Conservation (phyloP, 2,888 invertebrate genomes). For the Liopterus haemorrhoidalis region DNA sequence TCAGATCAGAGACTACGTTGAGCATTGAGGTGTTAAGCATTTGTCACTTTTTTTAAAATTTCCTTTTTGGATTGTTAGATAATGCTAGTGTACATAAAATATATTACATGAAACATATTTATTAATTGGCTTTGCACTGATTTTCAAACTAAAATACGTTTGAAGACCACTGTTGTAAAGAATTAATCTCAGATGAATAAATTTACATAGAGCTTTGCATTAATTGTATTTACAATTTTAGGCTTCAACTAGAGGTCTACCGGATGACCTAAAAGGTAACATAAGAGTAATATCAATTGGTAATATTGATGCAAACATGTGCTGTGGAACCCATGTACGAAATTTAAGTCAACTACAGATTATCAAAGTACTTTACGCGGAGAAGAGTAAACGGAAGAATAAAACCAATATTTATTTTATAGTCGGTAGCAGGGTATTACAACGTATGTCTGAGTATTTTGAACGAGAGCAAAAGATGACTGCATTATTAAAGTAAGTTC, state of each 20-base stretch:
- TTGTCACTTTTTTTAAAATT: too few species aligned
- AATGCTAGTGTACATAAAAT: too few species aligned
- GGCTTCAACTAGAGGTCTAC: slow-evolving; percentile 67
- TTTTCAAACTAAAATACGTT: background rate
- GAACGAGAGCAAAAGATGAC: slow-evolving; percentile 65
- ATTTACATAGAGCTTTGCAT: background rate
- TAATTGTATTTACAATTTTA: slow-evolving; percentile 36
- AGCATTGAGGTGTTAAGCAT: too few species aligned
- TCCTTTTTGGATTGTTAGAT: too few species aligned
- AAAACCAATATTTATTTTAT: slow-evolving; percentile 63
- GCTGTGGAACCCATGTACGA: slow-evolving; percentile 82
- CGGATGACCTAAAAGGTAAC: slow-evolving; percentile 70
- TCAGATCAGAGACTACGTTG: too few species aligned
- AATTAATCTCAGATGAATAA: background rate
- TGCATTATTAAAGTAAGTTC: slow-evolving; percentile 62
- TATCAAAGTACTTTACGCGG: slow-evolving; percentile 60
- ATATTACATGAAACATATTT: too few species aligned
- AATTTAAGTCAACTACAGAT: slow-evolving; percentile 65
- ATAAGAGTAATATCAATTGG: slow-evolving; percentile 73
- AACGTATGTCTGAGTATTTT: slow-evolving; percentile 55
- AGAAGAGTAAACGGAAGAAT: slow-evolving; percentile 66
- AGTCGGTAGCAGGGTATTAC: slow-evolving; percentile 63
- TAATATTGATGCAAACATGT: slow-evolving; percentile 73
- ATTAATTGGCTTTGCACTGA: too few species aligned
- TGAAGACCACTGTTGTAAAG: background rate